Percentiles rank a stretch among this genome's conserved stretches.
Conservation (phyloP, 2,888 invertebrate genomes). For the Drosophila pullipes region DNA sequence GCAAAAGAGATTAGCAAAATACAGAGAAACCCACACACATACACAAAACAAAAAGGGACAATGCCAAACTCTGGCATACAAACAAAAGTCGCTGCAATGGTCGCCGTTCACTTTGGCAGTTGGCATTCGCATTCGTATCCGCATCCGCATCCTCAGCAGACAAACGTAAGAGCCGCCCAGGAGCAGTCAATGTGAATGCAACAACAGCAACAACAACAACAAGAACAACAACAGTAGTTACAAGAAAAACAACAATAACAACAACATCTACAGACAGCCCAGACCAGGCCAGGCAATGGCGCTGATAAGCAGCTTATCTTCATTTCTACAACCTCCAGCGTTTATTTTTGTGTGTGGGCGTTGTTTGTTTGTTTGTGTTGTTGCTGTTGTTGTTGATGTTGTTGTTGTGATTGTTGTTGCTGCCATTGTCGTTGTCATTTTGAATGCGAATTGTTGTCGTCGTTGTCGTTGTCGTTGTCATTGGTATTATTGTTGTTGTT, state of each 20-base stretch:
- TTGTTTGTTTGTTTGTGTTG: slow-evolving; percentile 42
- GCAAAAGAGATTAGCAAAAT: slow-evolving; percentile 39
- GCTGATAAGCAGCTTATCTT: slow-evolving; percentile 81
- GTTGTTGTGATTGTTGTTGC: slow-evolving; percentile 27
- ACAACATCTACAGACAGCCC: background rate
- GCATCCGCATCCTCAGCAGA: slow-evolving; percentile 57
- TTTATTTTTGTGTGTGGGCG: slow-evolving; percentile 70
- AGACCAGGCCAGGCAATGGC: slow-evolving; percentile 63
- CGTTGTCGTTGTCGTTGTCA: slow-evolving; percentile 36
- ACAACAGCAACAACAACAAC: slow-evolving; percentile 16
- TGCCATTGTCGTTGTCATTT: slow-evolving; percentile 53
- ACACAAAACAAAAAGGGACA: background rate
- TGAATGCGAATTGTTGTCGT: slow-evolving; percentile 61
- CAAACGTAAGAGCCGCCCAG: slow-evolving; percentile 54
- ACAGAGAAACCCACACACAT: background rate
- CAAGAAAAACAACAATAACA: slow-evolving; percentile 13
- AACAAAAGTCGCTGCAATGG: slow-evolving; percentile 56
- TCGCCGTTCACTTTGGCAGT: slow-evolving; percentile 51
- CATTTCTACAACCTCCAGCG: slow-evolving; percentile 78
- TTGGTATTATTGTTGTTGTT: slow-evolving; percentile 33
- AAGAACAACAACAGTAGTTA: slow-evolving; percentile 10
- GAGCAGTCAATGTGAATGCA: slow-evolving; percentile 49
- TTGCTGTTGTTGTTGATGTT: background rate
- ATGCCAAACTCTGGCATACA: slow-evolving; percentile 56
- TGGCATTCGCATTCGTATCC: slow-evolving; percentile 46